Conservation (phyloP, 2,888 invertebrate species). For the Lasioglossum figueresi region DNA sequence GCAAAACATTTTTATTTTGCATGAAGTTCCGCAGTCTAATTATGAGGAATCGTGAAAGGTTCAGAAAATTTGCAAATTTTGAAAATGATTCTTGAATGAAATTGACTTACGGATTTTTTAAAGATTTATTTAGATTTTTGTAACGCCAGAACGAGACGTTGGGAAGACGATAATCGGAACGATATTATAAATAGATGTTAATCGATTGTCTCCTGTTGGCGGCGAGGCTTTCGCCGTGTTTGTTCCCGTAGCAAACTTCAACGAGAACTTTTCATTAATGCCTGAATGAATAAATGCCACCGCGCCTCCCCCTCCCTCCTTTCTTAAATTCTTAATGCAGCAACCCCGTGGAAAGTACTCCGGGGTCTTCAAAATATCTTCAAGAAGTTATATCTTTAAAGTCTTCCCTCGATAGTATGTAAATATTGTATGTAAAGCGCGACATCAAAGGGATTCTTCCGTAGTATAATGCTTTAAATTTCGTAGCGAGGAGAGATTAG, state of each 20-base stretch:
- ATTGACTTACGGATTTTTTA: neutral
- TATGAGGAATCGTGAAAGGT: neutral
- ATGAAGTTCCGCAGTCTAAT: no score
- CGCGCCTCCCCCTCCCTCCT: constrained; percentile 41
- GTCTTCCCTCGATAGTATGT: constrained; percentile 72
- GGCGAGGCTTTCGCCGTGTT: constrained; percentile 32
- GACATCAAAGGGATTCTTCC: constrained; percentile 71
- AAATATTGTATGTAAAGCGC: constrained; percentile 71
- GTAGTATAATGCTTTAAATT: constrained; percentile 68
- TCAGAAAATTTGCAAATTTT: neutral
- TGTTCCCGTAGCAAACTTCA: constrained; percentile 39
- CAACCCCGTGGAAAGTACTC: constrained; percentile 68
- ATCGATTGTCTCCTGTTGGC: constrained; percentile 15
- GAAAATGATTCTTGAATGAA: neutral
- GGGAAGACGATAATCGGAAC: neutral
- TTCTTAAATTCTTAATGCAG: constrained; percentile 70
- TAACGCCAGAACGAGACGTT: neutral
- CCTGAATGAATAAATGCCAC: constrained; percentile 70
- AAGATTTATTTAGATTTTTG: neutral
- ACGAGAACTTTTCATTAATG: constrained; percentile 69
- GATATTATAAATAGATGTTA: constrained; percentile 4
- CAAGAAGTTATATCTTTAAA: constrained; percentile 66
- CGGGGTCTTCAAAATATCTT: constrained; percentile 70
- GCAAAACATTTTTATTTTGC: no score
- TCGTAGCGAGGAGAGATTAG: constrained; percentile 64